Conservation (phyloP, 2,113 vertebrate species). For the Pimephales promelas region DNA sequence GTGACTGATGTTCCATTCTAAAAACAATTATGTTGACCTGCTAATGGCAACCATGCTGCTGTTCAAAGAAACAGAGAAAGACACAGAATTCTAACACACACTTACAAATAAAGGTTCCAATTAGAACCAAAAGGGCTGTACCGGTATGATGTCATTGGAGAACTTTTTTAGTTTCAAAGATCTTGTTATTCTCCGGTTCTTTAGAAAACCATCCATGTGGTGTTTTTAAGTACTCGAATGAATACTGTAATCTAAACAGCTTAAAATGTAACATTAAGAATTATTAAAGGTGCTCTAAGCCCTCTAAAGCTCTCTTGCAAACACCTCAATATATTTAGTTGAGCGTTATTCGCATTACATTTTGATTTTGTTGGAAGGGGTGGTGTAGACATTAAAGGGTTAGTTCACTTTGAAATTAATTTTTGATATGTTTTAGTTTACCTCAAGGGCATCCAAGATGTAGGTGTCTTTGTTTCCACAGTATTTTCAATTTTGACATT, state of each 20-base stretch:
- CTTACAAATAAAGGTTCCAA: slow-evolving; percentile 13
- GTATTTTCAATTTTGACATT: no score
- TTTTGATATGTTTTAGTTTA: no score
- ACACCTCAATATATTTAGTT: no score
- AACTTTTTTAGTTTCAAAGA: slow-evolving; percentile 10
- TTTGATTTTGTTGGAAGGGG: no score
- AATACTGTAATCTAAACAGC: neutral
- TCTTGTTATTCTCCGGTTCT: neutral
- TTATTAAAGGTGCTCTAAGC: no score
- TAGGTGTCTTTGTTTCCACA: no score
- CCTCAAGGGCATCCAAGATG: no score
- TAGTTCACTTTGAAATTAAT: no score
- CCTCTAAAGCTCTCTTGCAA: no score
- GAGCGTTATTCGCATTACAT: no score
- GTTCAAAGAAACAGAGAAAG: slow-evolving; percentile 43
- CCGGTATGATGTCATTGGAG: neutral
- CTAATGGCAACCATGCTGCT: slow-evolving; percentile 53
- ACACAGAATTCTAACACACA: slow-evolving; percentile 13
- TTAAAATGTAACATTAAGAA: neutral
- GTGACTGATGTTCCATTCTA: slow-evolving; percentile 54
- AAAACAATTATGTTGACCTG: slow-evolving; percentile 58
- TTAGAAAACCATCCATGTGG: neutral
- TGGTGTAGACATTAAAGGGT: no score
- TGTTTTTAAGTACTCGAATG: neutral
- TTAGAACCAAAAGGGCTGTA: slow-evolving; percentile 1